These are phyloP conservation scores for Solen grandis DNA, from an alignment of 1,140 invertebrate species.

Conservation along the genomic window DNA sequence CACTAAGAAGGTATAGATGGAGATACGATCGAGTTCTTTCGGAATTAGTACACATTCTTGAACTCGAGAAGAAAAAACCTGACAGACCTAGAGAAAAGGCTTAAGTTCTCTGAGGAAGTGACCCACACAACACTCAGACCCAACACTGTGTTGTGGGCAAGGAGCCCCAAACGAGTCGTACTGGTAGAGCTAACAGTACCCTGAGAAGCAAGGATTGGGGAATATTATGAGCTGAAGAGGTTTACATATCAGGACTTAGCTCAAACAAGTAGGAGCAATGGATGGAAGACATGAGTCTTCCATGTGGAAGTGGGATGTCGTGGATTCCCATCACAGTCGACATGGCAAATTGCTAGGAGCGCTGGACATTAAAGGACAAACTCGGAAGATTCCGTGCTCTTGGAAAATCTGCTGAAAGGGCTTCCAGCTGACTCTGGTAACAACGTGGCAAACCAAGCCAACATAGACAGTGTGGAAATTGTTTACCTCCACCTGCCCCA, in stretches of 20 bases:
- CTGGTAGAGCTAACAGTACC: conserved; percentile 35
- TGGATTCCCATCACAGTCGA: conserved; percentile 48
- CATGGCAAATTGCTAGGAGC: conserved; percentile 21
- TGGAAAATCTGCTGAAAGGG: conserved; percentile 19
- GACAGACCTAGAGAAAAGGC: conserved; percentile 29
- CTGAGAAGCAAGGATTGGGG: conserved; percentile 12
- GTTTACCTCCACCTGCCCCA: conserved; percentile 25
- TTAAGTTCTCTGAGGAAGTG: conserved; percentile 36
- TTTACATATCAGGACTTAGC: conserved; percentile 27
- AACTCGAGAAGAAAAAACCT: no score
- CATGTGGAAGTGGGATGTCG: conserved; percentile 36
- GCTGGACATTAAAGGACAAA: conserved; percentile 18
- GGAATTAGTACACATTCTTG: no score
- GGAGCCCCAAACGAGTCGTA: no score
- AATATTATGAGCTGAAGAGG: conserved; percentile 27
- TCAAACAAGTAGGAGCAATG: conserved; percentile 1
- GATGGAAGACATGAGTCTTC: conserved; percentile 35
- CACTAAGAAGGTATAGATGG: no score
- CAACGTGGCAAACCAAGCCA: conserved; percentile 17
- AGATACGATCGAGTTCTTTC: no score
- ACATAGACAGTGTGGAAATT: conserved; percentile 14
- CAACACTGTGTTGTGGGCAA: no score
- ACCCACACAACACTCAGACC: no score
- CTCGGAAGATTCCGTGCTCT: conserved; percentile 5
- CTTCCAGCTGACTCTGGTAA: conserved; percentile 46